phyloP scores from a whole-genome alignment of 2,113 vertebrate genomes.

The Prunella himalayana region DNA sequence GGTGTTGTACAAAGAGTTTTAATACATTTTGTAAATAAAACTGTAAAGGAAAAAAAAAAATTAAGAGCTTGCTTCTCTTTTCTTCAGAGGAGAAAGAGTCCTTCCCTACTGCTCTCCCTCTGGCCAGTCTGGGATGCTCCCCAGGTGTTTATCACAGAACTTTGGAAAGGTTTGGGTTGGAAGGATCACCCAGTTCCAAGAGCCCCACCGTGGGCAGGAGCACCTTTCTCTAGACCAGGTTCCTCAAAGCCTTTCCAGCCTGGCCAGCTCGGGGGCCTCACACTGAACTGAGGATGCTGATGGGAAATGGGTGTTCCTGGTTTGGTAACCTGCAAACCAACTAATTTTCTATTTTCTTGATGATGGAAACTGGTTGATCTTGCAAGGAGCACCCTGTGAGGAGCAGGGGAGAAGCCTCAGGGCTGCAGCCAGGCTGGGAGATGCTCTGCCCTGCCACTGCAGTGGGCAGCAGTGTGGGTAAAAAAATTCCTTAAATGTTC shows the following conservation, averaged over 20 bases:
- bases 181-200: not conserved
- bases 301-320: not conserved
- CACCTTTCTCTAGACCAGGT: not conserved
- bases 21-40: constrained; percentile 99
- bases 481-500: not conserved
- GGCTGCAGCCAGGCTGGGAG: not conserved
- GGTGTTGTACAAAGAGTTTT: constrained; percentile 98
- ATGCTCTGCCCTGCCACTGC: not conserved
- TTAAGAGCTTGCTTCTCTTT: not conserved
- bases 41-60: constrained; percentile 86
- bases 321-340: not conserved
- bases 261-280: no score
- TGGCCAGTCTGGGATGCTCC: not conserved
- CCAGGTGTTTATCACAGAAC: not conserved
- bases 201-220: not conserved
- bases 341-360: not conserved
- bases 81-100: not conserved
- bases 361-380: not conserved
- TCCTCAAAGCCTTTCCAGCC: not conserved
- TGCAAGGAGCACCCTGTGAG: not conserved
- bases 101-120: not conserved
- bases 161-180: not conserved
- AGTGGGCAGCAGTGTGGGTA: accelerated
- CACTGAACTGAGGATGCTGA: accelerated
- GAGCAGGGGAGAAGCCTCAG: not conserved